phyloP scores from a whole-genome alignment of 2,797 vertebrate genomes.

The Percopsis omiscomaycus region DNA sequence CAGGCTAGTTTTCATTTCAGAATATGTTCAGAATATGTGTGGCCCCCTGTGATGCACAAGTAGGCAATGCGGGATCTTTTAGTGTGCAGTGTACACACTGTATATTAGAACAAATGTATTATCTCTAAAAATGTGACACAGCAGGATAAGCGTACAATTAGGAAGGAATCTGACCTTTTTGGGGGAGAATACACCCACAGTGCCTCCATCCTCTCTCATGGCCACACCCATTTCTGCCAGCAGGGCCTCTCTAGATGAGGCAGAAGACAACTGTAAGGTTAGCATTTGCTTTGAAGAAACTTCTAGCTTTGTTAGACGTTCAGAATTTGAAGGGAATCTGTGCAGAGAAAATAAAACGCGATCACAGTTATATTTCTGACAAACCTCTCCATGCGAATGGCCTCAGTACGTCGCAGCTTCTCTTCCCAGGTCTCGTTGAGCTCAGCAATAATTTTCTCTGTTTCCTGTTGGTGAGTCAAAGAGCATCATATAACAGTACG shows the following conservation, averaged over 20 bases:
- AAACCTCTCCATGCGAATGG: slow-evolving; percentile 91
- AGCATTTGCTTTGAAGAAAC: neutral
- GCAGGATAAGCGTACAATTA: neutral
- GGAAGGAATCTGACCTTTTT: slow-evolving; percentile 86
- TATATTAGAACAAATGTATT: too few species aligned
- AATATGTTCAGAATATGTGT: neutral
- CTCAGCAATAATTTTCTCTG: slow-evolving; percentile 83
- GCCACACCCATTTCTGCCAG: slow-evolving; percentile 99
- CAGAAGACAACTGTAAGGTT: slow-evolving; percentile 7
- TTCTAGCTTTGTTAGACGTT: neutral
- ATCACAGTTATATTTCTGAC: slow-evolving; percentile 14
- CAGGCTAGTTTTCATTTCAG: neutral
- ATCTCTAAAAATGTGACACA: too few species aligned
- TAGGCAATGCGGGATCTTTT: too few species aligned
- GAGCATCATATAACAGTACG: neutral
- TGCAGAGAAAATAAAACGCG: too few species aligned
- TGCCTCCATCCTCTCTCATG: slow-evolving; percentile 97
- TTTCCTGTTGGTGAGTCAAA: slow-evolving; percentile 62
- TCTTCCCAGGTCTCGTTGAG: slow-evolving; percentile 99
- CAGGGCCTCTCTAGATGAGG: slow-evolving; percentile 86
- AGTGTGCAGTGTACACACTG: too few species aligned
- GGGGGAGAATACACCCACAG: slow-evolving; percentile 95
- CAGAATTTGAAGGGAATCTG: neutral
- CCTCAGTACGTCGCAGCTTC: slow-evolving; percentile 93
- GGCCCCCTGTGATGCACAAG: too few species aligned